Evolutionary conservation across 2,113 vertebrate species (phyloP).

Genomic region (Meleagris gallopavo): DNA sequence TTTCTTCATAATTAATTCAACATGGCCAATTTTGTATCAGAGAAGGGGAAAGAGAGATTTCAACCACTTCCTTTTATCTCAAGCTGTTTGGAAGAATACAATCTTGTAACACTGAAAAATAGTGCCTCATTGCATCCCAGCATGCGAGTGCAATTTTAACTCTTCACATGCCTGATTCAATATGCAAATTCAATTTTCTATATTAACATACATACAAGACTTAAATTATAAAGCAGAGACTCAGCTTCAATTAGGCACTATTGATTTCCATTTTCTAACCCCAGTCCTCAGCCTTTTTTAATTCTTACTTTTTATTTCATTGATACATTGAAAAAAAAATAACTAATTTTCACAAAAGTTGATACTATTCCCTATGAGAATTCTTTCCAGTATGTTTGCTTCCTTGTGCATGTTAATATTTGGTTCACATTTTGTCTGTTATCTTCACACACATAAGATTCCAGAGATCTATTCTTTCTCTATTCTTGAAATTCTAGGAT

Average conservation of each 20-base stretch:
- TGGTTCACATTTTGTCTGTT: background rate
- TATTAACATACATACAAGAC: background rate
- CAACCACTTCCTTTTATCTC: conserved; percentile 65
- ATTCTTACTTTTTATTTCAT: background rate
- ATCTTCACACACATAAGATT: background rate
- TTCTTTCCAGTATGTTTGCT: background rate
- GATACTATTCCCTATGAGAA: background rate
- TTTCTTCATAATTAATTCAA: conserved; percentile 68
- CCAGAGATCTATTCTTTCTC: background rate
- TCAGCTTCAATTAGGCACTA: background rate
- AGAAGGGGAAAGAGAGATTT: conserved; percentile 64
- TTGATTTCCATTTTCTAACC: background rate
- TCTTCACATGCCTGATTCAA: conserved; percentile 28
- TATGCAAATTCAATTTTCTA: conserved; percentile 8
- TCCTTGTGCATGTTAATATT: background rate
- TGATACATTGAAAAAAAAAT: background rate
- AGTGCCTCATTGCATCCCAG: conserved; percentile 17
- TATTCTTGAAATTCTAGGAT: background rate
- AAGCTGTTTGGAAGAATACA: conserved; percentile 42
- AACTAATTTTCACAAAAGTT: background rate
- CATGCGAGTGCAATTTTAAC: conserved; percentile 1
- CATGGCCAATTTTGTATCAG: conserved; percentile 67
- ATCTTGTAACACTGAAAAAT: conserved; percentile 27
- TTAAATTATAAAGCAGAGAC: background rate
- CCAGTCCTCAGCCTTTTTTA: background rate